Base-by-base conservation (phyloP, 2,888 invertebrate species). In the Fragum fragum region DNA sequence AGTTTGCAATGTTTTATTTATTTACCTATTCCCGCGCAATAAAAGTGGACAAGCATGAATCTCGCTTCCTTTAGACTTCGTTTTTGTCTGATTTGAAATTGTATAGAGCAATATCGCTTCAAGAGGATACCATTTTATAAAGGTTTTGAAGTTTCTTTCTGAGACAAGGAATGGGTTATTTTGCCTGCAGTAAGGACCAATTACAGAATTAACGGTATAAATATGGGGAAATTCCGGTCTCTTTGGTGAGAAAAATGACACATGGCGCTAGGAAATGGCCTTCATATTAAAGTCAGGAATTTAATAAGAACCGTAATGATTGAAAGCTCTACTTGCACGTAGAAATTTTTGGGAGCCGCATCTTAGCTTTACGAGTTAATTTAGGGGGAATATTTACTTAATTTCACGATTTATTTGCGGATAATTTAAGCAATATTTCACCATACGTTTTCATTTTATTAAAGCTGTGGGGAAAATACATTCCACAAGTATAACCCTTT, bases 211-310 rank as follows among this genome's bases (percentile, higher is more conserved):
- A 66, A 47, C 47, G 66, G 78, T 75, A 78, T 82, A 78, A 82
- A 82, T 81, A 82, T 75, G 74, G 72, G 76, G 70, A 53, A 78
- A 69, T 75, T 72, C 69, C 75, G 75, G 59, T 42, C 66, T 47
- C n/a, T 53, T 47, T 74, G 61, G 78, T 66, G 82, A 78, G 72
- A 75, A 66, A 66, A 73, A 32, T 78, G 78, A 66, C 82, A 82
- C 82, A 82, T 82, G 77, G 29, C 57, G 57, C 59, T 23, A 14
- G 21, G 39, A 73, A 29, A 42, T 59, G 39, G 42, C 66, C 66
- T 66, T 42, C 66, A 42, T 66, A 66, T 32, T 72, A 73, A 39
- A 59, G 73, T 28, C 47, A 73, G 28, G 18, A 39, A 61, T 73
- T 73, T 73, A 73, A 73, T 73, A 73, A 73, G 61, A 61, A 23